Conservation (phyloP, 2,797 vertebrate species). For the Periophthalmus magnuspinnatus region DNA sequence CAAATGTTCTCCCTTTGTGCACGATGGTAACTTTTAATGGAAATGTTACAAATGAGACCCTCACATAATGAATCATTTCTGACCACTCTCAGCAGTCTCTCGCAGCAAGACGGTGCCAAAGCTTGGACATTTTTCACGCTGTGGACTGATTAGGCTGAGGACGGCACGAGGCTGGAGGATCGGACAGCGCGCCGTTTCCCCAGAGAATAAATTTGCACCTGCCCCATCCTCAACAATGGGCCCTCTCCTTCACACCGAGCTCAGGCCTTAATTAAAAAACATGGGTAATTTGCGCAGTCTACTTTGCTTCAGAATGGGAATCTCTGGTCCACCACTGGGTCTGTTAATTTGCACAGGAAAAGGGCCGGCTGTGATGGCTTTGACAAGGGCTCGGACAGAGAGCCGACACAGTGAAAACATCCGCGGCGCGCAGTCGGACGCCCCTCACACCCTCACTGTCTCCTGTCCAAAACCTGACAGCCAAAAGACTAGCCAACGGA, state of each 20-base stretch:
- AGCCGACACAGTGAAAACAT: constrained; percentile 62
- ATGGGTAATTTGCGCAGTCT: constrained; percentile 96
- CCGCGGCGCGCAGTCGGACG: constrained; percentile 21
- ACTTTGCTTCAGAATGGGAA: constrained; percentile 89
- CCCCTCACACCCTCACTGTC: constrained; percentile 35
- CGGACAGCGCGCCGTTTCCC: constrained; percentile 82
- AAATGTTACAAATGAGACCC: constrained; percentile 93
- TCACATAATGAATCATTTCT: constrained; percentile 91
- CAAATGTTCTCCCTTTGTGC: constrained; percentile 78
- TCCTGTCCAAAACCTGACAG: constrained; percentile 46
- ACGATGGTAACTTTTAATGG: constrained; percentile 82
- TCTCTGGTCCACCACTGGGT: constrained; percentile 95
- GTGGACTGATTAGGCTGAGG: constrained; percentile 88
- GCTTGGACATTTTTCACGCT: constrained; percentile 87
- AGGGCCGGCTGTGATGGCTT: constrained; percentile 85
- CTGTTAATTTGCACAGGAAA: constrained; percentile 97
- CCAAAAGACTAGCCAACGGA: not conserved
- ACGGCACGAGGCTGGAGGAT: constrained; percentile 86
- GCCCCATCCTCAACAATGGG: constrained; percentile 79
- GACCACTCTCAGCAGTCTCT: constrained; percentile 85
- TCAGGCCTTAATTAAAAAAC: constrained; percentile 94
- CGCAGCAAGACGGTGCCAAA: constrained; percentile 85
- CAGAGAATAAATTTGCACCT: constrained; percentile 95
- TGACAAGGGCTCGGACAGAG: constrained; percentile 85
- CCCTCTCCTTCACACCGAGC: constrained; percentile 77